These are phyloP conservation scores for Ceyx margarethae DNA, from an alignment of 2,113 vertebrate species.

Conservation along the genomic window DNA sequence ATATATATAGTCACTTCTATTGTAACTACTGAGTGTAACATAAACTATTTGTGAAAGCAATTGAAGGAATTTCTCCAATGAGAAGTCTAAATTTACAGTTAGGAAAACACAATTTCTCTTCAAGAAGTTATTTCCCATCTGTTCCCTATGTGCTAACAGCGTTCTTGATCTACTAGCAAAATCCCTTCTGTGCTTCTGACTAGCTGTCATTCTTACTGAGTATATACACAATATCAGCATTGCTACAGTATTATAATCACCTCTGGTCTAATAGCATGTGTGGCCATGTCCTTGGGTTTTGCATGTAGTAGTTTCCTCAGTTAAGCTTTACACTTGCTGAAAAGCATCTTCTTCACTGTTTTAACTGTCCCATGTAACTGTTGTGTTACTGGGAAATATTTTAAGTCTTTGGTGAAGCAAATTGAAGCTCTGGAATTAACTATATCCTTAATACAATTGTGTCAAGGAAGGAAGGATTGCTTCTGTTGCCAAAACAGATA, in stretches of 20 bases:
- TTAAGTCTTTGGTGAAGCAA: neutral
- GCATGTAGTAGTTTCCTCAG: neutral
- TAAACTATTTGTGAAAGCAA: neutral
- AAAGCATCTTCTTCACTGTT: neutral
- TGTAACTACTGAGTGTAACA: neutral
- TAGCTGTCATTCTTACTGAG: neutral
- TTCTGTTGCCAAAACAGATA: neutral
- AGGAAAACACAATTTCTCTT: neutral
- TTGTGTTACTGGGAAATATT: neutral
- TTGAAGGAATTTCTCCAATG: neutral
- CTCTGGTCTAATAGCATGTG: neutral
- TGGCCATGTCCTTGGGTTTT: neutral
- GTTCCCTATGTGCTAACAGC: neutral
- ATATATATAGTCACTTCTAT: neutral
- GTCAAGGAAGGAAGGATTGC: neutral
- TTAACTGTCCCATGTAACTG: neutral
- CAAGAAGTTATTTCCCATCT: neutral
- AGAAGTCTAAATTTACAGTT: neutral
- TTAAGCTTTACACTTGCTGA: neutral
- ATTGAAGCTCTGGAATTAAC: neutral
- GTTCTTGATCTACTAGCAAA: neutral
- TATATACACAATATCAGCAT: rapidly evolving
- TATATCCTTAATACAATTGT: neutral
- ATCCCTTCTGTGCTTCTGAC: neutral
- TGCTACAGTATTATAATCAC: neutral